Evolutionary conservation across 2,797 vertebrate genomes (phyloP), one percentile per base, ranked within the genome.

Genomic region (Sebastes alutus): DNA sequence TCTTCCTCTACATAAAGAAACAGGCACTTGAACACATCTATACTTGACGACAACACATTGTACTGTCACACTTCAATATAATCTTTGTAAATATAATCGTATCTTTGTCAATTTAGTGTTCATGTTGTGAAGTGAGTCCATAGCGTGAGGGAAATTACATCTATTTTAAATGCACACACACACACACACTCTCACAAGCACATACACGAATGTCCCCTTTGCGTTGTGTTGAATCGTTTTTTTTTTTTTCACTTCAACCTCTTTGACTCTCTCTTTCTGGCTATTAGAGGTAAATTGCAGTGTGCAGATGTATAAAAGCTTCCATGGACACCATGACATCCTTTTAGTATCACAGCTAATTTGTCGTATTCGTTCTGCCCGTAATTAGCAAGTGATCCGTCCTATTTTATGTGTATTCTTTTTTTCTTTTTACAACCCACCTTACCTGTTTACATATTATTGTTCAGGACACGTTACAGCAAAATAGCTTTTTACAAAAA

Each of bases 341-440:
- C 85, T 93, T 90, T 93, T 91, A 91, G 85, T 75, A 74, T 82
- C 83, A 75, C 72, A 79, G 84, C 78, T 94, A 90, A 94, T 93
- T 93, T 90, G 82, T 75, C 79, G 25, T 81, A 82, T 92, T 91
- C 67, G 65, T 87, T 86, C 87, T 87, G 87, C 67, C 70, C 42
- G 84, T 92, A 89, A 92, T 93, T 94, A 92, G 83, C 87, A 76
- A 80, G 84, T 85, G 84, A 92, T 92, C 90, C 83, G 72, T 87
- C 78, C 83, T 77, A 71, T 78, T 86, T 64, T 61, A 52, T 65
- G 35, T 80, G 42, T 85, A 72, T 89, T 83, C 6, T 46, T 46
- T 46, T 18, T 46, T 46, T 79, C 0, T 42, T 62, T 20, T 84
- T 80, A 75, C 54, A 75, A 23, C 61, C 80, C 80, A 82, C 72